A percentile compares a stretch with the other conserved stretches of the same genome.
Evolutionary conservation across 2,888 invertebrate genomes (phyloP).

Genomic region (Drosophila melanosoma): DNA sequence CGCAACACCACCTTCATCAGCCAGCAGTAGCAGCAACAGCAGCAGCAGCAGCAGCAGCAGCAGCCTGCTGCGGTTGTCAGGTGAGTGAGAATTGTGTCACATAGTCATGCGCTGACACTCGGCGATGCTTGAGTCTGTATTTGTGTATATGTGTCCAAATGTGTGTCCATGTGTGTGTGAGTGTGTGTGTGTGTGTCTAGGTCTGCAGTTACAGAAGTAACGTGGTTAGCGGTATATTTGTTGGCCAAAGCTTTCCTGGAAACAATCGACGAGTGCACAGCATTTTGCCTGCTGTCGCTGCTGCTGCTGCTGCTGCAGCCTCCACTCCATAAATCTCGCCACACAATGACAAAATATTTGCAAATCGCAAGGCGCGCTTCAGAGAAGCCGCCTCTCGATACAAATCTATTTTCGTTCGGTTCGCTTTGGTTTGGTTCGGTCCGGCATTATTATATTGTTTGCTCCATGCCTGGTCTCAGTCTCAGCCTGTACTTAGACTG

Average conservation of each 20-base stretch:
- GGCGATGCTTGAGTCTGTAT: conserved; percentile 25
- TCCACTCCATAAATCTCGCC: conserved; percentile 83
- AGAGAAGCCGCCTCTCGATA: conserved; percentile 82
- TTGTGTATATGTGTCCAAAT: conserved; percentile 18
- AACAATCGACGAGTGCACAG: conserved; percentile 72
- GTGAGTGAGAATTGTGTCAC: conserved; percentile 83
- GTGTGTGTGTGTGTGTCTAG: conserved; percentile 32
- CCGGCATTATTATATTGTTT: conserved; percentile 62
- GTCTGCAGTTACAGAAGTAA: conserved; percentile 50
- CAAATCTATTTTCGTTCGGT: conserved; percentile 80
- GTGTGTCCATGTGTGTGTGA: no score
- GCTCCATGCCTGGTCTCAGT: conserved; percentile 30
- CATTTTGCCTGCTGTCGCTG: conserved; percentile 57
- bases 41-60: conserved; percentile 37
- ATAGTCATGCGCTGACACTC: conserved; percentile 77
- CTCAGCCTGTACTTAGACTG: conserved; percentile 9
- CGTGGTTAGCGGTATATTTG: conserved; percentile 63
- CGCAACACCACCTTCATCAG: not conserved
- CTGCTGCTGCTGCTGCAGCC: conserved; percentile 51
- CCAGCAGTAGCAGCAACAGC: not conserved
- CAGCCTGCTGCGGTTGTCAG: conserved; percentile 65
- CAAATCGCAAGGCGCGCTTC: conserved; percentile 82
- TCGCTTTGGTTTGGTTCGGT: conserved; percentile 35
- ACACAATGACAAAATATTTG: conserved; percentile 84
- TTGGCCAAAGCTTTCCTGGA: conserved; percentile 70